Conservation (phyloP, 2,888 invertebrate species). For the Venusia cambrica region DNA sequence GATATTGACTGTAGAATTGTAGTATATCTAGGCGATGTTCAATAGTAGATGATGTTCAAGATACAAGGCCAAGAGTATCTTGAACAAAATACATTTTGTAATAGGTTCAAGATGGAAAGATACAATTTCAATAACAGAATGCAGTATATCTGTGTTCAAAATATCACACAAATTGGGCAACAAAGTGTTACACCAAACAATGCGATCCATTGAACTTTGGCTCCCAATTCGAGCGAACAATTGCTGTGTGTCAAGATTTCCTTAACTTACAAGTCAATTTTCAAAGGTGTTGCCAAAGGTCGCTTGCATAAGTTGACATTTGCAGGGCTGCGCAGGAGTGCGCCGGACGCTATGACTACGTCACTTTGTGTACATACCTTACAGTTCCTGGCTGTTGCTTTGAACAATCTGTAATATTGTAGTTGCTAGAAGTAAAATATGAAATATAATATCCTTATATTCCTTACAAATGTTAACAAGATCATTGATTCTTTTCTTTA, state of each 20-base stretch:
- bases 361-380: conserved; percentile 28
- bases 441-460: no score
- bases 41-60: no score
- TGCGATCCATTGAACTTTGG: conserved; percentile 24
- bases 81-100: no score
- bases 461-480: no score
- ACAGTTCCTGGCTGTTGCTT: neutral
- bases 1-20: no score
- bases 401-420: neutral
- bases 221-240: conserved; percentile 36
- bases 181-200: conserved; percentile 26
- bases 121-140: conserved; percentile 15
- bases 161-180: conserved; percentile 22
- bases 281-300: conserved; percentile 62
- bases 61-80: no score
- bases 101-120: no score
- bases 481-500: no score
- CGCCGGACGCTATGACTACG: conserved; percentile 33
- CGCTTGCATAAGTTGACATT: conserved; percentile 69
- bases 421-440: no score
- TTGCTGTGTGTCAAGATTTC: conserved; percentile 52
- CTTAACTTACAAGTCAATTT: conserved; percentile 59
- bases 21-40: no score
- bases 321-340: conserved; percentile 53
- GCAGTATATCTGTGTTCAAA: conserved; percentile 13